Conservation (phyloP, 2,888 invertebrate species). For the Hybos culiciformis region DNA sequence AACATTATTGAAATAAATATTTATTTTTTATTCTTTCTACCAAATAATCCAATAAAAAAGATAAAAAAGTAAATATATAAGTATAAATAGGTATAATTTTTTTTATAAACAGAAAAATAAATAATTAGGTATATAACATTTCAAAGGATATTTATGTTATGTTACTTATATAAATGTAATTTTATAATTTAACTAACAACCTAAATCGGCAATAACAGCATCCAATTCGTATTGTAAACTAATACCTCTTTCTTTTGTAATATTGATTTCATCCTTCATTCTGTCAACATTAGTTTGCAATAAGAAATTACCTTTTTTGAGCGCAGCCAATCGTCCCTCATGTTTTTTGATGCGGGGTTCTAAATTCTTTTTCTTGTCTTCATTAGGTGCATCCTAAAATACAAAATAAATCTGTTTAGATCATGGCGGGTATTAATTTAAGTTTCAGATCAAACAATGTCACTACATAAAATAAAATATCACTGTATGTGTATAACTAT, state of each 20-base stretch:
- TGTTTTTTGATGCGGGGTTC: constrained; percentile 54
- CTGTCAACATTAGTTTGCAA: constrained; percentile 79
- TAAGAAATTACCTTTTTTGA: constrained; percentile 79
- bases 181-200: constrained; percentile 38
- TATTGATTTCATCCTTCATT: constrained; percentile 70
- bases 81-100: too few species aligned
- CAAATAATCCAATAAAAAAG: not conserved
- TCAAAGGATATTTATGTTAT: too few species aligned
- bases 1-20: too few species aligned
- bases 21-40: not conserved
- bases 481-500: not conserved
- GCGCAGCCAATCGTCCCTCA: constrained; percentile 61
- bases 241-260: constrained; percentile 66
- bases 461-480: constrained; percentile 1
- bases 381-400: constrained; percentile 49
- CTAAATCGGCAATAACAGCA: constrained; percentile 72
- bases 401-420: constrained; percentile 2
- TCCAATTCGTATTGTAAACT: constrained; percentile 71
- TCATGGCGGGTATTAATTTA: too few species aligned
- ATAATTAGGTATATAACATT: too few species aligned
- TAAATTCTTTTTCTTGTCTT: constrained; percentile 53
- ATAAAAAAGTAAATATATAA: not conserved
- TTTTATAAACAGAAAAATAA: too few species aligned
- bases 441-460: too few species aligned
- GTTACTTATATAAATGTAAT: too few species aligned